phyloP scores from a whole-genome alignment of 2,888 invertebrate species.

The Machimus atricapillus region DNA sequence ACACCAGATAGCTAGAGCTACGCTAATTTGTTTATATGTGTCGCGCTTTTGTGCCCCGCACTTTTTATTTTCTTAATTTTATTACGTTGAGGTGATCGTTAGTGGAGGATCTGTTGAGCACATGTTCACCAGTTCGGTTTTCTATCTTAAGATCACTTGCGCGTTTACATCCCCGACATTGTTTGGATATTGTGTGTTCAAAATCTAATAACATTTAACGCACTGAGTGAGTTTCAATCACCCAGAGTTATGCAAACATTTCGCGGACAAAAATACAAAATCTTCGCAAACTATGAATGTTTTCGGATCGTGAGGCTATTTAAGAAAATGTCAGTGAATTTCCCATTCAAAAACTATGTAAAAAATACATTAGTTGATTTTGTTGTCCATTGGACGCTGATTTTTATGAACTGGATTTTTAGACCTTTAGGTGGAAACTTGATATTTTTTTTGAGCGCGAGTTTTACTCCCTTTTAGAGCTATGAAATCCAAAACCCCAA shows the following conservation, averaged over 20 bases:
- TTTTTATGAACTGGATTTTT: not conserved
- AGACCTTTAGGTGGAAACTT: not conserved
- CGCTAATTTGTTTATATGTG: constrained; percentile 25
- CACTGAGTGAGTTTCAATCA: constrained; percentile 8
- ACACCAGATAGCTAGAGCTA: constrained; percentile 4
- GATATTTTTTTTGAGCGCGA: not conserved
- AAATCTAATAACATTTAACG: constrained; percentile 33
- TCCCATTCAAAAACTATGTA: not conserved
- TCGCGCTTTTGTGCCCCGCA: constrained; percentile 27
- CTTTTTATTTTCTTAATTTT: constrained; percentile 43
- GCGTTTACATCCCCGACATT: constrained; percentile 14
- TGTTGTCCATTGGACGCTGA: not conserved
- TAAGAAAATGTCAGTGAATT: not conserved
- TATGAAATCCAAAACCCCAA: constrained; percentile 24
- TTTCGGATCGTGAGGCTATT: not conserved
- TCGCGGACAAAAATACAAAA: not conserved
- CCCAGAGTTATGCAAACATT: constrained; percentile 11
- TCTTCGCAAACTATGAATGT: not conserved
- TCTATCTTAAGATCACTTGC: constrained; percentile 37
- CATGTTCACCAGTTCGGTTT: constrained; percentile 43
- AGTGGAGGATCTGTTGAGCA: constrained; percentile 48
- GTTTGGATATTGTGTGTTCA: constrained; percentile 35
- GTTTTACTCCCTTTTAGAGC: not conserved
- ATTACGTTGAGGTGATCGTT: constrained; percentile 46
- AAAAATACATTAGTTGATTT: not conserved